phyloP scores from a whole-genome alignment of 1,140 invertebrate species.

The Aradophagus sp. region DNA sequence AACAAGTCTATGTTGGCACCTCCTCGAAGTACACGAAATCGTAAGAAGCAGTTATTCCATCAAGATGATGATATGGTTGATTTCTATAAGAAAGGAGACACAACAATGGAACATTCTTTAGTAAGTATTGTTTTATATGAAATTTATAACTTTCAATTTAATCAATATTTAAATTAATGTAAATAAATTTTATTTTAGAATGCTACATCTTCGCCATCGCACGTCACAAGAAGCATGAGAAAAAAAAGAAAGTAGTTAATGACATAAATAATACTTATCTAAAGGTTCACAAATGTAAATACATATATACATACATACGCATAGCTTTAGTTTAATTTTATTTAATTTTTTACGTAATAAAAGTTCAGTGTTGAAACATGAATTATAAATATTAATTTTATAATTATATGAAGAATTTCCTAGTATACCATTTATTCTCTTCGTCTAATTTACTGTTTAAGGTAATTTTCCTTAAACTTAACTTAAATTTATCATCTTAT shows the following conservation, averaged over 20 bases:
- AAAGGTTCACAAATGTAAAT: no score
- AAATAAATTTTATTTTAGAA: slow-evolving; percentile 5
- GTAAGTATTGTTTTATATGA: slow-evolving; percentile 1
- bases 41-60: slow-evolving; percentile 18
- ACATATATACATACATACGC: no score
- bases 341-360: no score
- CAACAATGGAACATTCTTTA: not conserved
- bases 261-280: not conserved
- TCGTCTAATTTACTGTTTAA: no score
- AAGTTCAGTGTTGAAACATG: no score
- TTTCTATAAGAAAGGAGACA: slow-evolving; percentile 5
- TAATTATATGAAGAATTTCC: no score
- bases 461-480: no score
- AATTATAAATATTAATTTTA: no score
- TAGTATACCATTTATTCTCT: no score
- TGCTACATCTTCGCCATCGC: not conserved
- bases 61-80: slow-evolving; percentile 19
- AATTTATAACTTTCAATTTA: not conserved
- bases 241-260: slow-evolving; percentile 5
- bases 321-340: no score
- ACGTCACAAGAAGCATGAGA: slow-evolving; percentile 1
- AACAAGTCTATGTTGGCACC: slow-evolving; percentile 4
- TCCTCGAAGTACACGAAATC: slow-evolving; percentile 15
- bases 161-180: not conserved
- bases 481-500: no score